Evolutionary conservation across 1,140 invertebrate species (phyloP), one percentile per base, ranked within the genome.

Genomic region (Heterodera schachtii): DNA sequence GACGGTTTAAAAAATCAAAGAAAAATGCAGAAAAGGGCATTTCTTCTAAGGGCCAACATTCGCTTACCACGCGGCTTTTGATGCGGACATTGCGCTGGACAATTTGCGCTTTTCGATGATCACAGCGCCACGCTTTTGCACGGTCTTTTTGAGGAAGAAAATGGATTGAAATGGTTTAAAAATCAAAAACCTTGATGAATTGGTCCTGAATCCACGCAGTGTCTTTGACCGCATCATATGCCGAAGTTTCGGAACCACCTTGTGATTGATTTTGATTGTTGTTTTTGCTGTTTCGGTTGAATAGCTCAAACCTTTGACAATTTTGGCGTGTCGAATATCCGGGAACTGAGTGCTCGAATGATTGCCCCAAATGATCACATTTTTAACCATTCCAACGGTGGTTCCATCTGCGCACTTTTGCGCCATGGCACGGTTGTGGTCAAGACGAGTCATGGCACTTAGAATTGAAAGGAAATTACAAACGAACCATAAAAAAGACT

Each of bases 291-390:
- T 49, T 8, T 80, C 21, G 9, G 49, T 21, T 44, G 5, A 31
- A 31, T 31, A 31, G 31, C 31, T 31, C 31, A 79, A n/a, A 78
- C 88, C 84, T 81, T 90, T 90, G 9, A 80, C 81, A 0, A 91
- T 91, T 47, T 83, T 87, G 41, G 96, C 96, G 90, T 96, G 94
- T n/a, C 92, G 92, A 13, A 94, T 94, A 93, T 99, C 97, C 31
- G 98, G 97, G 91, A 95, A 98, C 91, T 99, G 97, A 3, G 98
- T 99, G 7, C 95, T 96, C 0, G 96, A 98, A 89, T 99, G 98
- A 91, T 99, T 99, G 44, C 98, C 98, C 98, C 98, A 99, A 89
- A 99, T 99, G 80, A 97, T 95, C 7, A 97, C 94, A 90, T 98
- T 97, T 84, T 93, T 93, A 3, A 98, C 94, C 87, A 94, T 92